phyloP scores from a whole-genome alignment of 2,113 vertebrate species.

The Microcebus lehilahytsara region DNA sequence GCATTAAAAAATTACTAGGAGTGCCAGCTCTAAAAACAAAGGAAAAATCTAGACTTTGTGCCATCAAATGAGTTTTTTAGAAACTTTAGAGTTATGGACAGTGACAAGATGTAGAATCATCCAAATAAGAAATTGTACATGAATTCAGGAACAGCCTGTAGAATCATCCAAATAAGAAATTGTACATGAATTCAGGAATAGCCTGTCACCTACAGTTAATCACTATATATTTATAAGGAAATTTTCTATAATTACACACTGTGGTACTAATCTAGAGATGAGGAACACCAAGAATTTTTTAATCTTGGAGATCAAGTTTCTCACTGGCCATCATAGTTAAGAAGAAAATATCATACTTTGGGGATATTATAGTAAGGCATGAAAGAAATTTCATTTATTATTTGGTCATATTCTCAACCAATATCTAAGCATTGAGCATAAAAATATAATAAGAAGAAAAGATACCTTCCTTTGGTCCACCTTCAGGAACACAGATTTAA shows the following conservation, averaged over 20 bases:
- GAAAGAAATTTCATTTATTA: neutral
- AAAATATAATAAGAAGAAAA: conserved; percentile 5
- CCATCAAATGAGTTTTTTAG: neutral
- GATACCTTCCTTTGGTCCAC: neutral
- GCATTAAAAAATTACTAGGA: conserved; percentile 5
- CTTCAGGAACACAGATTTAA: neutral
- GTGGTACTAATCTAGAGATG: neutral
- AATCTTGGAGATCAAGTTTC: neutral
- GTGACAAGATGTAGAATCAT: neutral
- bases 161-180: neutral
- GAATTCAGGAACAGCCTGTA: neutral
- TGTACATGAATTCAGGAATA: neutral
- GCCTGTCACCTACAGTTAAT: neutral
- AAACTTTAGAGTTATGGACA: neutral
- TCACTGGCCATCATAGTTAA: neutral
- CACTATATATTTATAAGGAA: neutral
- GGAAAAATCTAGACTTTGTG: neutral
- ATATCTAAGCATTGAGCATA: neutral
- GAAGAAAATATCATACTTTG: neutral
- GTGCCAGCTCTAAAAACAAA: neutral
- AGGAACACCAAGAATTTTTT: neutral
- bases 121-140: neutral
- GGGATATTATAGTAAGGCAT: neutral
- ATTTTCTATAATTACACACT: neutral
- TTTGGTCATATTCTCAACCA: neutral